Percentiles rank a stretch among this genome's conserved stretches.
phyloP scores from a whole-genome alignment of 2,797 vertebrate species.

The Girardinus metallicus region DNA sequence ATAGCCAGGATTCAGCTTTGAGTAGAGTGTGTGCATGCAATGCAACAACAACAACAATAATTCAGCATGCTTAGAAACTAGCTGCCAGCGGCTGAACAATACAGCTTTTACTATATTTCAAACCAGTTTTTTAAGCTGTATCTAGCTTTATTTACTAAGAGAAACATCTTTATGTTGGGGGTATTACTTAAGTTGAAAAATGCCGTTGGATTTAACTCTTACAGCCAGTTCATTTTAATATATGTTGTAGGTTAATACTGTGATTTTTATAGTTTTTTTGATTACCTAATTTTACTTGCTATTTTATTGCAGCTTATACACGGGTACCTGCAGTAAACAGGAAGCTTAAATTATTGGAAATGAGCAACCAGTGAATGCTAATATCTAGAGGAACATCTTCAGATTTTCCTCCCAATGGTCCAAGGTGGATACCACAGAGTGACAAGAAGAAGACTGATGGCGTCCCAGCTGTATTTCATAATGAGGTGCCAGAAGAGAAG shows the following conservation, averaged over 20 bases:
- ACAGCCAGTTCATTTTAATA: neutral
- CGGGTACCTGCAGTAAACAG: neutral
- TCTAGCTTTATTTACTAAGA: neutral
- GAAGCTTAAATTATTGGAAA: neutral
- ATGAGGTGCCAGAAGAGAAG: conserved; percentile 71
- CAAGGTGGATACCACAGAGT: conserved; percentile 13
- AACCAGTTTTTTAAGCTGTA: neutral
- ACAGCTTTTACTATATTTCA: neutral
- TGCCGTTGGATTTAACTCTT: neutral
- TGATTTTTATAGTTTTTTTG: neutral
- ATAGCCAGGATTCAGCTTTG: neutral
- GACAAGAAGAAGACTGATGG: conserved; percentile 37
- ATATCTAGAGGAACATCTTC: conserved; percentile 4
- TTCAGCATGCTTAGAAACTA: conserved; percentile 1
- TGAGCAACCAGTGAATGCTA: neutral
- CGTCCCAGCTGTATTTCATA: conserved; percentile 63
- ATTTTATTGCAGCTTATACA: neutral
- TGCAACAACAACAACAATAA: conserved; percentile 1
- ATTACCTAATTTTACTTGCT: neutral
- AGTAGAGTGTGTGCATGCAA: conserved; percentile 2
- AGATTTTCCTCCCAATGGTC: conserved; percentile 20
- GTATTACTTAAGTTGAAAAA: neutral
- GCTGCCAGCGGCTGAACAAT: neutral
- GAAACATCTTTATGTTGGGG: neutral
- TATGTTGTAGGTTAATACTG: neutral